A percentile compares a stretch with the other conserved stretches of the same genome.
Conservation (phyloP, 2,113 vertebrate species). For the Saguinus midas region DNA sequence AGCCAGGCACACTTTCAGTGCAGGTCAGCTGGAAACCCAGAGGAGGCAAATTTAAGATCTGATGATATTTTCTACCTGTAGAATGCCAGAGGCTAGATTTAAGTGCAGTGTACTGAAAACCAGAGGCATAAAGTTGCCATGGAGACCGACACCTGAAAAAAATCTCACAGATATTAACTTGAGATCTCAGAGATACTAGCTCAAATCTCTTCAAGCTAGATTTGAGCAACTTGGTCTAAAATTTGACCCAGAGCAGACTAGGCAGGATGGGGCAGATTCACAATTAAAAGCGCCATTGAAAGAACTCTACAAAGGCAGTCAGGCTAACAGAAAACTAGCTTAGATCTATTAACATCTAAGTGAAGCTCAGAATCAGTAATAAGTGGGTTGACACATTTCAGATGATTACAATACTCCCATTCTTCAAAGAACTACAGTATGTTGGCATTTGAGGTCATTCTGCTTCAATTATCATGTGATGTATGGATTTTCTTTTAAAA, state of each 20-base stretch:
- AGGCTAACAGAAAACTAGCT: slow-evolving; percentile 21
- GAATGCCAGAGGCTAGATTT: slow-evolving; percentile 20
- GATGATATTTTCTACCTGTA: slow-evolving; percentile 31
- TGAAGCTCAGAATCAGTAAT: background rate
- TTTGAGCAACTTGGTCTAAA: slow-evolving; percentile 40
- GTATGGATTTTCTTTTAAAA: background rate
- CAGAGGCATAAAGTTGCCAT: slow-evolving; percentile 49
- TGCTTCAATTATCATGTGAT: background rate
- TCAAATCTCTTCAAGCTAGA: slow-evolving; percentile 20
- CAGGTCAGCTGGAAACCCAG: background rate
- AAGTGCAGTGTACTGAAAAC: slow-evolving; percentile 31
- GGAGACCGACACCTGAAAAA: slow-evolving; percentile 45
- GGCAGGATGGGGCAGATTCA: background rate
- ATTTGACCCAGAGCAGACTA: slow-evolving; percentile 7
- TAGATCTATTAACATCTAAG: background rate
- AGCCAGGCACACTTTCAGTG: background rate
- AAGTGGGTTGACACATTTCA: background rate
- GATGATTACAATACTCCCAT: background rate
- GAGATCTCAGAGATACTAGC: slow-evolving; percentile 23
- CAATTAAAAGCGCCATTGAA: background rate
- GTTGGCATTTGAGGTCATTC: background rate
- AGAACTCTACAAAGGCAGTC: background rate
- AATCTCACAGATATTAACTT: background rate
- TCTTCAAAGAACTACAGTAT: slow-evolving; percentile 31
- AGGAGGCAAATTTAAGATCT: slow-evolving; percentile 35